Conservation (phyloP, 2,797 vertebrate genomes). For the Sebastes minor region DNA sequence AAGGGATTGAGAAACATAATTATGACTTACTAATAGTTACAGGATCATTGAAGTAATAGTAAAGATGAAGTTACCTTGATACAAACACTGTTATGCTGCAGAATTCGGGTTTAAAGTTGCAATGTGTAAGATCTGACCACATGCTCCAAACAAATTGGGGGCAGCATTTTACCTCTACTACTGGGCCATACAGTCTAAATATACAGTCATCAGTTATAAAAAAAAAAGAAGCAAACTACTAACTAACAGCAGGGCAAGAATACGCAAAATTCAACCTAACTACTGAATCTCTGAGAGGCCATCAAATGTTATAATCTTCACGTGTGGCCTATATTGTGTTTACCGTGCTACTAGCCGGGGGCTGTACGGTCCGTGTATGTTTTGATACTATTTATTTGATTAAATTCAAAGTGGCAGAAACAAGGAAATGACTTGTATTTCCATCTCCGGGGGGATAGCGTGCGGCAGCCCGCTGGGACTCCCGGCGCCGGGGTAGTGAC, state of each 20-base stretch:
- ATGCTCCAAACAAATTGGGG: neutral
- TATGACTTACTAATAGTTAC: neutral
- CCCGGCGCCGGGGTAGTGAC: too few species aligned
- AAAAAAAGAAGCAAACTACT: neutral
- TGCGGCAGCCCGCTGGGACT: too few species aligned
- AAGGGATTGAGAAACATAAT: neutral
- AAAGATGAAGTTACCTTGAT: neutral
- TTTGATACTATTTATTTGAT: neutral
- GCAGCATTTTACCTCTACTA: neutral
- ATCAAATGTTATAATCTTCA: too few species aligned
- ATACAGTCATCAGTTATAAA: neutral
- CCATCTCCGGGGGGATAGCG: too few species aligned
- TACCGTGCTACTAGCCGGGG: accelerated
- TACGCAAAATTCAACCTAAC: neutral
- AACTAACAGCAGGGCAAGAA: neutral
- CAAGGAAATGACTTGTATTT: neutral
- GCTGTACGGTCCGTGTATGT: too few species aligned
- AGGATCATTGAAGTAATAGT: neutral
- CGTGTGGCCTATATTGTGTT: too few species aligned
- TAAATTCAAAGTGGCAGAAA: neutral
- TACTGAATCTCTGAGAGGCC: accelerated
- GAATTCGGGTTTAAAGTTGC: neutral
- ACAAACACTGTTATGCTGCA: neutral
- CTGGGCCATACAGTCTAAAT: neutral
- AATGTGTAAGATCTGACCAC: neutral